A percentile compares a stretch with the other conserved stretches of the same genome.
Conservation (phyloP, 2,888 invertebrate species). For the Aphodius granarius region DNA sequence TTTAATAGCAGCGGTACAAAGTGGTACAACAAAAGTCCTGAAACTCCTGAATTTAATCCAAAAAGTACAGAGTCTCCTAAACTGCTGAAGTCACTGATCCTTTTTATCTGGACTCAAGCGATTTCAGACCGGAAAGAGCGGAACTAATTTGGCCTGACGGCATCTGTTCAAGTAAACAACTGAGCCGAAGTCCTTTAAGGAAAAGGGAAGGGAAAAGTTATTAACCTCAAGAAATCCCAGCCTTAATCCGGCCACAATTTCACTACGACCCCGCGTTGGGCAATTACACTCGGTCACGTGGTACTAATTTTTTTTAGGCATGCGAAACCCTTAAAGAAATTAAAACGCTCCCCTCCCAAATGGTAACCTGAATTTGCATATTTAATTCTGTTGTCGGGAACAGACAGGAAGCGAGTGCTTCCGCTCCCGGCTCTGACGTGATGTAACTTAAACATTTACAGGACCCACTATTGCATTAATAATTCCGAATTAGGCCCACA, state of each 20-base stretch:
- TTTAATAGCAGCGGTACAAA: not conserved
- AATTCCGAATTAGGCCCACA: not conserved
- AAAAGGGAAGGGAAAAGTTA: not conserved
- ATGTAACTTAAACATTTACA: not conserved
- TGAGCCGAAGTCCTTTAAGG: not conserved
- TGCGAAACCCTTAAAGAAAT: not conserved
- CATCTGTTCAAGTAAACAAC: not conserved
- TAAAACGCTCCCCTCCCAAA: not conserved
- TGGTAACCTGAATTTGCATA: not conserved
- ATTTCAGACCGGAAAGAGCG: not conserved
- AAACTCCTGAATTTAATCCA: not conserved
- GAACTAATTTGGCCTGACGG: not conserved
- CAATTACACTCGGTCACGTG: not conserved
- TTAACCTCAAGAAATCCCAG: not conserved
- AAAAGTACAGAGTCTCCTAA: not conserved
- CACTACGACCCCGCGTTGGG: not conserved
- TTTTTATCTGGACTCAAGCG: not conserved
- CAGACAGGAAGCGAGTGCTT: not conserved
- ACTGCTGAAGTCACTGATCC: not conserved
- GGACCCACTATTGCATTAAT: not conserved
- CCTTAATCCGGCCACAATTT: not conserved
- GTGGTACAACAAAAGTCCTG: not conserved
- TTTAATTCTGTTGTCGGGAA: not conserved
- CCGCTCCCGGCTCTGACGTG: not conserved
- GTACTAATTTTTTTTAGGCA: not conserved